Evolutionary conservation across 2,888 invertebrate species (phyloP).

Genomic region (Noctua pronuba): DNA sequence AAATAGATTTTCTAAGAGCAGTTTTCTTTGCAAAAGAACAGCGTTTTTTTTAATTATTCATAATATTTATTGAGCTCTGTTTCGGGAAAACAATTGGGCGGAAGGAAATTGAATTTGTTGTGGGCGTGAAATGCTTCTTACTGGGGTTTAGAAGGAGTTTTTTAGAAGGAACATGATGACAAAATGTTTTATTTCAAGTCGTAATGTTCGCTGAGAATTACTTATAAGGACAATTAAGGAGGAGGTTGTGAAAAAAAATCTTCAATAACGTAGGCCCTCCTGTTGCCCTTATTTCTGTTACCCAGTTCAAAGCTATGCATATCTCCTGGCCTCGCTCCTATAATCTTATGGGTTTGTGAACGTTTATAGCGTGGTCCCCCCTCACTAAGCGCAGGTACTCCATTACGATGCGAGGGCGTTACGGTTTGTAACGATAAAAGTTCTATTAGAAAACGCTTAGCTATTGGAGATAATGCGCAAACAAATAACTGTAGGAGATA

Average conservation of each 20-base stretch:
- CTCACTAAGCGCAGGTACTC: slow-evolving; percentile 44
- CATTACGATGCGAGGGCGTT: slow-evolving; percentile 48
- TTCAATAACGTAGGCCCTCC: background rate
- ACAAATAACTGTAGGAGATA: slow-evolving; percentile 42
- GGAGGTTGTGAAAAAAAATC: too few species aligned
- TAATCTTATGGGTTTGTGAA: slow-evolving; percentile 33
- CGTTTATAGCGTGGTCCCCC: slow-evolving; percentile 17
- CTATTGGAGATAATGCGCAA: slow-evolving; percentile 42
- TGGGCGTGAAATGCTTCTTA: slow-evolving; percentile 30
- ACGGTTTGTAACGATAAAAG: slow-evolving; percentile 50
- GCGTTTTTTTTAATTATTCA: slow-evolving; percentile 63
- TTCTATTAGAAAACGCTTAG: slow-evolving; percentile 60
- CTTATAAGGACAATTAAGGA: too few species aligned
- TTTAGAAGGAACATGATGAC: slow-evolving; percentile 15
- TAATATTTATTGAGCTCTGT: slow-evolving; percentile 62
- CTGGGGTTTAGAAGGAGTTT: slow-evolving; percentile 16
- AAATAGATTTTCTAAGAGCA: slow-evolving; percentile 60
- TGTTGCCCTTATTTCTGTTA: background rate
- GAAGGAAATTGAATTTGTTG: slow-evolving; percentile 60
- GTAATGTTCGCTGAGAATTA: slow-evolving; percentile 10
- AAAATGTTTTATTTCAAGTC: slow-evolving; percentile 30
- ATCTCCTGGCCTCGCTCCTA: background rate
- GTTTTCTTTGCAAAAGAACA: slow-evolving; percentile 38
- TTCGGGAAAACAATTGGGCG: slow-evolving; percentile 50
- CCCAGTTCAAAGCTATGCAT: slow-evolving; percentile 9